phyloP scores from a whole-genome alignment of 2,888 invertebrate species.

The Beris chalybata region DNA sequence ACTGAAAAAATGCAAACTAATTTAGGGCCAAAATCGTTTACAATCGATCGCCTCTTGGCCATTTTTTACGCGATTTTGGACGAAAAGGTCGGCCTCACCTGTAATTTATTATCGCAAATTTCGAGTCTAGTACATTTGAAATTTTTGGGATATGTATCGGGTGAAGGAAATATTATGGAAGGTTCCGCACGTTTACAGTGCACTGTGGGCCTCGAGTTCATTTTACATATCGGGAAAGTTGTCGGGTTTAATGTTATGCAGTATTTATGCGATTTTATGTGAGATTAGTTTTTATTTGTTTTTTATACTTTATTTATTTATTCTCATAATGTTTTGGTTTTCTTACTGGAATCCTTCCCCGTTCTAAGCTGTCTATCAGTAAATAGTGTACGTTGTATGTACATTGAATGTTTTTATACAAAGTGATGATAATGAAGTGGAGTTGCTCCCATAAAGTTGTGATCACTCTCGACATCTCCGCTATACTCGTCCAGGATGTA shows the following conservation, averaged over 20 bases:
- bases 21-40: conserved; percentile 81
- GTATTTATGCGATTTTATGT: conserved; percentile 73
- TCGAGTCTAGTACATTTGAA: conserved; percentile 83
- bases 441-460: too few species aligned
- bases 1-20: conserved; percentile 66
- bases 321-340: too few species aligned
- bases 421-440: too few species aligned
- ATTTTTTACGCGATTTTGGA: conserved; percentile 89
- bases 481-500: too few species aligned
- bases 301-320: too few species aligned
- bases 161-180: conserved; percentile 67
- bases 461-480: too few species aligned
- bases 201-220: conserved; percentile 79
- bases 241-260: conserved; percentile 76
- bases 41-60: conserved; percentile 78
- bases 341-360: too few species aligned
- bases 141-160: conserved; percentile 69
- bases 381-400: too few species aligned
- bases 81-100: conserved; percentile 81
- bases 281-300: conserved; percentile 30
- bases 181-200: conserved; percentile 86
- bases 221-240: conserved; percentile 73
- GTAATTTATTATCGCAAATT: conserved; percentile 84
- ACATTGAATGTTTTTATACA: too few species aligned
- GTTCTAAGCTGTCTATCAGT: too few species aligned